A percentile compares a stretch with the other conserved stretches of the same genome.
Evolutionary conservation across 2,797 vertebrate species (phyloP).

Genomic region (Leptatherina wallacei): DNA sequence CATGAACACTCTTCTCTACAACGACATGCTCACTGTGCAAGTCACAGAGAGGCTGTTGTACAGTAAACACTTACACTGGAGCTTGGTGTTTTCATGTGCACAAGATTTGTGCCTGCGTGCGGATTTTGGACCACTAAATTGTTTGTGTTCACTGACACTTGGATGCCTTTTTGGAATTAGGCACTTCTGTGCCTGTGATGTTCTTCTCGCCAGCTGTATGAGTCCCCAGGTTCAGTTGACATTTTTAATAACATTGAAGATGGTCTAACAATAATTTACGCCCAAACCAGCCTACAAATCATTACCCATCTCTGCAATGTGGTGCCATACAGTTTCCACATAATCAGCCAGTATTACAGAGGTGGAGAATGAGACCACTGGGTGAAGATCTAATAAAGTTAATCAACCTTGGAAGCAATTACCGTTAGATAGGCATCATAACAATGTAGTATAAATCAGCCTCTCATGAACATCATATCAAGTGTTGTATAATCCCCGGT

Average conservation of each 20-base stretch:
- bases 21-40: conserved; percentile 72
- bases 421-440: conserved; percentile 48
- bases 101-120: conserved; percentile 6
- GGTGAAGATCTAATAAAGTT: conserved; percentile 65
- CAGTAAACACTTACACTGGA: conserved; percentile 62
- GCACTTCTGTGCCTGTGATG: not conserved
- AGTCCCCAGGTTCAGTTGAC: conserved; percentile 34
- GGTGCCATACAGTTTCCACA: conserved; percentile 49
- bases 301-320: conserved; percentile 45
- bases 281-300: conserved; percentile 26
- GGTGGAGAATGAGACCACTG: conserved; percentile 47
- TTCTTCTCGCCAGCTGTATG: conserved; percentile 16
- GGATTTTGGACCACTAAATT: conserved; percentile 25
- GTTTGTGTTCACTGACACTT: conserved; percentile 28
- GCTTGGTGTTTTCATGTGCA: conserved; percentile 27
- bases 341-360: conserved; percentile 48
- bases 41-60: conserved; percentile 53
- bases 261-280: conserved; percentile 31
- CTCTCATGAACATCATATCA: conserved; percentile 14
- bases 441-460: conserved; percentile 32
- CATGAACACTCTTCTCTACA: conserved; percentile 67
- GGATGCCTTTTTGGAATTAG: conserved; percentile 42
- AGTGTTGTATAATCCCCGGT: not conserved
- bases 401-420: conserved; percentile 54
- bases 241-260: conserved; percentile 46